Evolutionary conservation across 2,113 vertebrate species (phyloP).

Genomic region (Leiothrix lutea): DNA sequence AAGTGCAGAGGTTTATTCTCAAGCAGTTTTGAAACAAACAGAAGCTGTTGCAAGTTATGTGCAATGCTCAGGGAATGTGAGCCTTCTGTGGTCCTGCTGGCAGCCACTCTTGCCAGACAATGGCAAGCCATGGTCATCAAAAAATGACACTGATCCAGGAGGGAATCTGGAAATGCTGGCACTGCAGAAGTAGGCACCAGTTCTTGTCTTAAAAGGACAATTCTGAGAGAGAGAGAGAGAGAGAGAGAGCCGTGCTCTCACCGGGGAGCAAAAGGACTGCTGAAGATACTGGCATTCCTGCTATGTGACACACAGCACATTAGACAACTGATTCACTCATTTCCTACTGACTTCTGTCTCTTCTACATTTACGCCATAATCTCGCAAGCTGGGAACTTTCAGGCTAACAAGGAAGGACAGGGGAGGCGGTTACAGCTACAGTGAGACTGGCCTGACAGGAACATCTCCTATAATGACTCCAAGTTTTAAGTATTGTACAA

Average conservation of each 20-base stretch:
- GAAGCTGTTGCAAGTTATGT: accelerated
- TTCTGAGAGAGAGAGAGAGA: neutral
- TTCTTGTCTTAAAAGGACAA: neutral
- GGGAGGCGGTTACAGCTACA: neutral
- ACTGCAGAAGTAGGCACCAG: neutral
- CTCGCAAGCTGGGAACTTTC: constrained; percentile 62
- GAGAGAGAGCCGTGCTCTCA: neutral
- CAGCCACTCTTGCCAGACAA: neutral
- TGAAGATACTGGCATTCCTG: constrained; percentile 27
- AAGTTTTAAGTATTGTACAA: neutral
- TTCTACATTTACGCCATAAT: neutral
- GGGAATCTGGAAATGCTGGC: neutral
- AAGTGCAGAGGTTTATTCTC: neutral
- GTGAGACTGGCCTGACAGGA: neutral
- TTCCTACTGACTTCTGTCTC: neutral
- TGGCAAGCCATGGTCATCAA: neutral
- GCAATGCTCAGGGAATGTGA: neutral
- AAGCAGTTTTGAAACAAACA: neutral
- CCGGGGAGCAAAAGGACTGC: neutral
- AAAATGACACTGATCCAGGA: neutral
- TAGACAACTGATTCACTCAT: neutral
- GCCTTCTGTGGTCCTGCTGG: neutral
- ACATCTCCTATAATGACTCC: neutral
- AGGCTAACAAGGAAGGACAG: neutral
- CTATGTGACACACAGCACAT: neutral